Conservation (phyloP, 2,113 vertebrate species). For the Octodon degus region DNA sequence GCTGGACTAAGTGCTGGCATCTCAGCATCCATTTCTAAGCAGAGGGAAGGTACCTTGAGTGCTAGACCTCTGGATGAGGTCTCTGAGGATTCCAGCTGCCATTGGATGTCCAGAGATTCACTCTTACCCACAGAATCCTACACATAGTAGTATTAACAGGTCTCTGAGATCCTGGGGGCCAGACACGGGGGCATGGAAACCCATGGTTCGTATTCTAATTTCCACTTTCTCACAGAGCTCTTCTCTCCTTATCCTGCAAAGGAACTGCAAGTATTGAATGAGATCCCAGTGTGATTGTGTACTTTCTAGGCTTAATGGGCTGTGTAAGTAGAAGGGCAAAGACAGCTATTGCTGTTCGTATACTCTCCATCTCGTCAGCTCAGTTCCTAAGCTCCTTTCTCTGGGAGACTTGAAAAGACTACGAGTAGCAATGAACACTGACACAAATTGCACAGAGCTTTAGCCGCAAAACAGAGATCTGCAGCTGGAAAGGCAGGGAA, state of each 20-base stretch:
- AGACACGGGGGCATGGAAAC: accelerated
- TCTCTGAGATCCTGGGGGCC: neutral
- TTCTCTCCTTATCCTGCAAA: neutral
- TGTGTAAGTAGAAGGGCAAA: neutral
- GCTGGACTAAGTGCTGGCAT: neutral
- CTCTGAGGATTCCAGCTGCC: neutral
- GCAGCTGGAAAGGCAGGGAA: neutral
- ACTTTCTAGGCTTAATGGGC: neutral
- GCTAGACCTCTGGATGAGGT: neutral
- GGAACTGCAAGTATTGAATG: neutral
- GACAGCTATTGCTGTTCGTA: neutral
- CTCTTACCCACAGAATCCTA: neutral
- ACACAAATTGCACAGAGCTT: neutral
- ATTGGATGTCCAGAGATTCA: neutral
- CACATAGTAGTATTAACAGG: neutral
- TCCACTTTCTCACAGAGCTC: neutral
- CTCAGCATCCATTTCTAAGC: neutral
- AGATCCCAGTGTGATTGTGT: neutral
- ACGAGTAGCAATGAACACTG: neutral
- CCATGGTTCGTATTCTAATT: neutral
- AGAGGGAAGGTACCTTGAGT: neutral
- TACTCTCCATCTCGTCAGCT: neutral
- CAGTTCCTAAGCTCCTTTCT: neutral
- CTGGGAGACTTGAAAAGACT: neutral
- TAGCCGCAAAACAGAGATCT: neutral